Percentiles rank a stretch among this genome's conserved stretches.
phyloP scores from a whole-genome alignment of 2,888 invertebrate species.

The Acrobasis consociella region DNA sequence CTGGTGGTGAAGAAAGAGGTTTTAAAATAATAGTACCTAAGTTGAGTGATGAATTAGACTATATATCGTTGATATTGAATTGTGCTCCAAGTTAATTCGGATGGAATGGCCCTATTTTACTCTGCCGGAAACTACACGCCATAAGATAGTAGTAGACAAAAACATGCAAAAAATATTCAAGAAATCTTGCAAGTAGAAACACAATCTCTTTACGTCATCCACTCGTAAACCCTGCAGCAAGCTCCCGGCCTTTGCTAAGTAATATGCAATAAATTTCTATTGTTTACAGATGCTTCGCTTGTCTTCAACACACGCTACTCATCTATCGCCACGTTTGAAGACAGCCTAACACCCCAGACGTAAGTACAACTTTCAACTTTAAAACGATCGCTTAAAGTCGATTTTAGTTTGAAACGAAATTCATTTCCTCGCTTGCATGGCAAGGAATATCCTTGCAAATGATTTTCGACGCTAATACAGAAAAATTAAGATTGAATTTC shows the following conservation, averaged over 20 bases:
- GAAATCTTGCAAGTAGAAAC: background rate
- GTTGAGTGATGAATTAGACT: too few species aligned
- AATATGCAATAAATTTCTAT: slow-evolving; percentile 47
- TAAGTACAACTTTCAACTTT: slow-evolving; percentile 50
- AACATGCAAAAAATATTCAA: background rate
- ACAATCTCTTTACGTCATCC: background rate
- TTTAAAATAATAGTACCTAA: too few species aligned
- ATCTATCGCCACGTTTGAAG: slow-evolving; percentile 46
- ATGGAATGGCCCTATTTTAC: too few species aligned
- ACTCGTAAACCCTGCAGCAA: background rate
- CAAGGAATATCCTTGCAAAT: slow-evolving; percentile 27
- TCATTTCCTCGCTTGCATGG: slow-evolving; percentile 35
- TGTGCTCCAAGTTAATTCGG: too few species aligned
- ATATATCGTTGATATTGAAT: too few species aligned
- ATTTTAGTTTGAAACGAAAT: slow-evolving; percentile 27
- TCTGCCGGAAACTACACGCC: too few species aligned
- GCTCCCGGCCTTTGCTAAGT: slow-evolving; percentile 14
- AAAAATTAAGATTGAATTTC: slow-evolving; percentile 35
- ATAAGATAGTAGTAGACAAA: too few species aligned
- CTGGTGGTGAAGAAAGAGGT: too few species aligned
- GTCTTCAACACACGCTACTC: slow-evolving; percentile 54
- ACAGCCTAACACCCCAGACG: slow-evolving; percentile 38
- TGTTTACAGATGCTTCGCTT: slow-evolving; percentile 64
- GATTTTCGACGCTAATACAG: slow-evolving; percentile 40
- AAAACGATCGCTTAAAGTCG: slow-evolving; percentile 10